phyloP scores from a whole-genome alignment of 1,140 invertebrate species.

The Hypothenemus hampei region DNA sequence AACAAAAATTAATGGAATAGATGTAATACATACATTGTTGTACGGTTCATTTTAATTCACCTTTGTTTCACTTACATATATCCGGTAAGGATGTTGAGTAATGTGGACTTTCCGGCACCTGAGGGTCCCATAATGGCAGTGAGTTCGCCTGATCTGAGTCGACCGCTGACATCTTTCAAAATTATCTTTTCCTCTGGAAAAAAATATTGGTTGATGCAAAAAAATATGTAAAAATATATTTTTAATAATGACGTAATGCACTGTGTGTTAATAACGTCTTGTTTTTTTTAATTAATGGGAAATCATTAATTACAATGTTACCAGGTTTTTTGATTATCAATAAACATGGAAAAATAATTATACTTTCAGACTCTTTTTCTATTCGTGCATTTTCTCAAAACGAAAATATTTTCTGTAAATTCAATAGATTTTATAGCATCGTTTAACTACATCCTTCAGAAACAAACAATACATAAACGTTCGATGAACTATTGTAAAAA shows the following conservation, averaged over 20 bases:
- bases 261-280: neutral
- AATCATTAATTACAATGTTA: neutral
- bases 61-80: slow-evolving; percentile 82
- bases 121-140: slow-evolving; percentile 94
- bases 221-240: neutral
- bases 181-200: slow-evolving; percentile 73
- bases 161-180: slow-evolving; percentile 76
- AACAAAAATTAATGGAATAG: no score
- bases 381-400: no score
- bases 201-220: slow-evolving; percentile 7
- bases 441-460: no score
- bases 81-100: slow-evolving; percentile 82
- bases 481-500: no score
- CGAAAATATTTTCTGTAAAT: no score
- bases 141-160: slow-evolving; percentile 75
- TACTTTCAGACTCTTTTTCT: neutral
- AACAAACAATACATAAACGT: no score
- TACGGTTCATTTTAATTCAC: no score
- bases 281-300: neutral
- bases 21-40: no score
- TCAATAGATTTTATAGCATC: no score
- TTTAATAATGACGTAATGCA: neutral
- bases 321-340: neutral
- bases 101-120: slow-evolving; percentile 84
- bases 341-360: neutral